A percentile compares a stretch with the other conserved stretches of the same genome.
phyloP scores from a whole-genome alignment of 2,797 vertebrate genomes.

The Macropodus opercularis region DNA sequence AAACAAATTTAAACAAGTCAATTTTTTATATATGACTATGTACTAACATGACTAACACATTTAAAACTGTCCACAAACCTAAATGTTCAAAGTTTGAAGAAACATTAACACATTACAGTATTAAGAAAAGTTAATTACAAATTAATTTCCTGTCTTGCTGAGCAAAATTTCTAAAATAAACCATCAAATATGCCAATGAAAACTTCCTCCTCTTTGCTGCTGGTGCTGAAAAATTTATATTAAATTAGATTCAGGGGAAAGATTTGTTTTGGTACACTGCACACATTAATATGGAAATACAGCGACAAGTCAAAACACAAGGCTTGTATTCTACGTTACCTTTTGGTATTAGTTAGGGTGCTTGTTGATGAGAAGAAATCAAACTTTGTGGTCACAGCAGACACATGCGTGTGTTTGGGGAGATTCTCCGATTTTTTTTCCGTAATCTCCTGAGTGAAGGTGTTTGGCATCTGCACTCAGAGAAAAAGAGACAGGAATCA shows the following conservation, averaged over 20 bases:
- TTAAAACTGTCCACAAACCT: slow-evolving; percentile 7
- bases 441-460: slow-evolving; percentile 31
- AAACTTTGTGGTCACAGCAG: slow-evolving; percentile 55
- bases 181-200: slow-evolving; percentile 95
- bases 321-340: slow-evolving; percentile 57
- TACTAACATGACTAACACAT: background rate
- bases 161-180: slow-evolving; percentile 83
- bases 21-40: slow-evolving; percentile 8
- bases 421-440: slow-evolving; percentile 37
- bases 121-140: background rate
- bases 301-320: background rate
- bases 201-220: slow-evolving; percentile 81
- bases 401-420: slow-evolving; percentile 49
- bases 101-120: slow-evolving; percentile 26
- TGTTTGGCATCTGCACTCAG: slow-evolving; percentile 49
- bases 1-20: slow-evolving; percentile 4
- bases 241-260: background rate
- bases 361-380: slow-evolving; percentile 81
- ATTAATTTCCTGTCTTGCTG: background rate
- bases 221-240: slow-evolving; percentile 59
- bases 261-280: background rate
- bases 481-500: background rate
- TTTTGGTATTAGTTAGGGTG: slow-evolving; percentile 16
- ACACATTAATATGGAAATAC: background rate
- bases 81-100: background rate